Evolutionary conservation across 2,797 vertebrate genomes (phyloP), one percentile per base, ranked within the genome.

Genomic region (Clarias platycephalus): DNA sequence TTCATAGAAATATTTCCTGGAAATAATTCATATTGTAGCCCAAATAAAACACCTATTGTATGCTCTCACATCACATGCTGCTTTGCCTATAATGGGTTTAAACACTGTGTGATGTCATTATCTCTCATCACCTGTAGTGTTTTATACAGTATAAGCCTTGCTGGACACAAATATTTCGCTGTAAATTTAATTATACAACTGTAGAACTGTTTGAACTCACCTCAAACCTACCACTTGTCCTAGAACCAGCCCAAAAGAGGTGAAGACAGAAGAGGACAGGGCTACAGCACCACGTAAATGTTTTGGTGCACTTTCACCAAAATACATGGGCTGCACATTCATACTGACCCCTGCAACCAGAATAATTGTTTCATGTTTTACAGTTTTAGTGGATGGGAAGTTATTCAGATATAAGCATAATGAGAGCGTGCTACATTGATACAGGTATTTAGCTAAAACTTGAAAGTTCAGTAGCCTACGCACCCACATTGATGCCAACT

Each of bases 291-390:
- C 97, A 83, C 97, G 92, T 58, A 97, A 90, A 87, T 97, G 95
- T 92, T 94, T 96, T 5, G 97, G 97, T 8, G 96, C 96, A 18
- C 96, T 96, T 91, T 98, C 97, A 57, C 96, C 97, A 90, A 98
- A 95, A 86, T 97, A 98, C 96, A 98, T 97, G 82, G 96, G 97
- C 89, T 99, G 97, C 37, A 98, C 90, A n/a, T 94, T 97, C 96
- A 99, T 97, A 93, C 97, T 95, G 83, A 98, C 93, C 76, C 97
- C 97, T 98, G 90, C 53, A 91, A 34, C 87, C 37, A 88, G 9
- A 87, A 34, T 64, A 83, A 5, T 28, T 44, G 26, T n/a, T 64
- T 55, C 20, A 55, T 49, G 49, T 4, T 72, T 53, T 26, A 44
- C 20, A 44, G 34, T 44, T 71, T 44, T 34, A 31, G 31, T 37